These are phyloP conservation scores for Gymnosoma rotundatum DNA, from an alignment of 2,888 invertebrate genomes.

Conservation along the genomic window DNA sequence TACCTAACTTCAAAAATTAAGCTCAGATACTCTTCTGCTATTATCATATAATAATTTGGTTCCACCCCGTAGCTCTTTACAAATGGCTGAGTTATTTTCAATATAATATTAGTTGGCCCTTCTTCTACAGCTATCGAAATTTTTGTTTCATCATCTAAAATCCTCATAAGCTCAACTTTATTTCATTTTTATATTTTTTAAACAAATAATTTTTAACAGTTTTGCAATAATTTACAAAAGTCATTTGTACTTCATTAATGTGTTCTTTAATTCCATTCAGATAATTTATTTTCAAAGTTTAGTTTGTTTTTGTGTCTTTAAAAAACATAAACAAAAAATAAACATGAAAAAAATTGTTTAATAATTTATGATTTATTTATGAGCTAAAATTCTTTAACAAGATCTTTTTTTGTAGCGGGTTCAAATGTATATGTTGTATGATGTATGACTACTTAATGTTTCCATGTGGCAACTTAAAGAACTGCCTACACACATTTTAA, in stretches of 20 bases:
- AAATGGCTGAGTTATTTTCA: too few relatives aligned
- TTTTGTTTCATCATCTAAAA: too few relatives aligned
- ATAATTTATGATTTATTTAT: conserved; percentile 52
- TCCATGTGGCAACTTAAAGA: conserved; percentile 6
- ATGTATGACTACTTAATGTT: not conserved
- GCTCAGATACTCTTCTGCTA: too few relatives aligned
- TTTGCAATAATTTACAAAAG: too few relatives aligned
- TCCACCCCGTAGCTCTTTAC: too few relatives aligned
- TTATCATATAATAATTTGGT: too few relatives aligned
- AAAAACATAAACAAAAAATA: not conserved
- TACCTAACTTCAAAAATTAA: too few relatives aligned
- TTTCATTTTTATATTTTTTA: too few relatives aligned
- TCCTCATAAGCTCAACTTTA: too few relatives aligned
- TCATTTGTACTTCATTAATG: conserved; percentile 1
- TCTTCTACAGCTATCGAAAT: too few relatives aligned
- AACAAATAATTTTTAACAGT: too few relatives aligned
- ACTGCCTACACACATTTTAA: conserved; percentile 34
- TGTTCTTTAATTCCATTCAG: not conserved
- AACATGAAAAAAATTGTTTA: conserved; percentile 13
- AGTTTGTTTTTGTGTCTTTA: not conserved
- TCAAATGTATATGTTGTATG: conserved; percentile 1
- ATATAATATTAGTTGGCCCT: too few relatives aligned
- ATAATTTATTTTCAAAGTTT: conserved; percentile 36
- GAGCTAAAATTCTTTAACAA: conserved; percentile 24
- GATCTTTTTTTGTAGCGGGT: not conserved